Evolutionary conservation across 2,888 invertebrate species (phyloP), one percentile per base, ranked within the genome.

Genomic region (Drosophila nr. perissopoda): DNA sequence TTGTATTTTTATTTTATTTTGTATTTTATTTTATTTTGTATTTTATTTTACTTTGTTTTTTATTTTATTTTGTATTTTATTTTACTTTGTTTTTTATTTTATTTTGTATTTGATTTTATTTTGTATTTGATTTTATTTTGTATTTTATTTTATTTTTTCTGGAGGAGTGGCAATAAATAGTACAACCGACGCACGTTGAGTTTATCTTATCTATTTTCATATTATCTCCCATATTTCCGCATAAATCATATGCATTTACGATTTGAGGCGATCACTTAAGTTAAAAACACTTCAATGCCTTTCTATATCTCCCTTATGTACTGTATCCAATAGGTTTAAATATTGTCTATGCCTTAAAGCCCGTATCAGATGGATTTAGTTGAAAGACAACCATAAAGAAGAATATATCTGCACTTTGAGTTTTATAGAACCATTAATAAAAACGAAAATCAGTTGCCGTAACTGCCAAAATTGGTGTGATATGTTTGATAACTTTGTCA

Each of bases 401-500:
- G 40, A 31, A 21, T 6, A 11, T 25, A 52, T 61, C 10, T 74
- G 77, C 83, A 71, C 83, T 83, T 83, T 83, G 83, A 70, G 61
- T 76, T 72, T 36, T 40, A 27, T 62, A n/a, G 46, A 60, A 63
- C 52, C 27, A 64, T 67, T 63, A 49, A 57, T 51, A 38, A 38
- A 56, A 49, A 54, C 27, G 21, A 62, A 53, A 70, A 63, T 60
- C 70, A 74, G 49, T 73, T 40, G 60, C 51, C 46, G n/a, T 11
- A 58, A 29, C 48, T 51, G 61, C 34, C 49, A 52, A 63, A 70
- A 13, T 64, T 48, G 46, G 21, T 49, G 42, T 61, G 74, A 70
- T 70, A 57, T 34, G 38, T 27, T 34, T 48, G 74, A 87, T 87
- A 78, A 53, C 76, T 78, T 80, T 78, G 83, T 74, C 81, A 87